Base-by-base conservation (phyloP, 2,888 invertebrate species). In the Cheilosia soror region DNA sequence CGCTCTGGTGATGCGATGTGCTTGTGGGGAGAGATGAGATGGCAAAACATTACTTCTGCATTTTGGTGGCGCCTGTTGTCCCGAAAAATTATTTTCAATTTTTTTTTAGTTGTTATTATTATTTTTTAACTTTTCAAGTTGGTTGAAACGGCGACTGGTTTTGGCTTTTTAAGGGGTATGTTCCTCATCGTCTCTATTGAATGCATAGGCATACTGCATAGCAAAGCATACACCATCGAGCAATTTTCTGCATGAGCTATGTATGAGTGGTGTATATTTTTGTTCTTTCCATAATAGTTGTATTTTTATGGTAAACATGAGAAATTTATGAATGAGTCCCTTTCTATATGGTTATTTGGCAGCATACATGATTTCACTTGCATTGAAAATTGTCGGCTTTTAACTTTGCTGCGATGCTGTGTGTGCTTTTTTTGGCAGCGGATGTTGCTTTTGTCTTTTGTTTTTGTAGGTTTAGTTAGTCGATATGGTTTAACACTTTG, bases 41-140 rank as follows among this genome's bases (percentile, higher is more conserved):
- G 42, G 40, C 20, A 15, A 68, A 51, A 42, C 57, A 71, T 65
- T 71, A 31, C 62, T 73, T 31, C 60, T 66, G 62, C 72, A 73
- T 75, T 75, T 73, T 33, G 33, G 73, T 83, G 63, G 73, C 73
- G 79, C 78, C 78, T 78, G 49, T 11, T 72, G 60, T 66, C 57
- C 49, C 66, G 62, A 82, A 87, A 86, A 84, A 81, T 44, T 84
- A 53, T 66, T 83, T 72, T 47, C 5, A 69, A 71, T 68, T 69
- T 69, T 57, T 31, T 62, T 79, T 42, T 60, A 33, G 55, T 25
- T 73, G 4, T 58, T 65, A 15, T 44, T 73, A 44, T 73, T 63
- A 7, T 31, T 60, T 58, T 72, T 80, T 42, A 44, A 40, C 31
- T 76, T 79, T 75, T 76, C 33, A 72, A 72, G 58, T 53, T 55